Percentiles rank a stretch among this genome's conserved stretches.
Evolutionary conservation across 1,140 invertebrate species (phyloP).

Genomic region (Caerostris extrusa): DNA sequence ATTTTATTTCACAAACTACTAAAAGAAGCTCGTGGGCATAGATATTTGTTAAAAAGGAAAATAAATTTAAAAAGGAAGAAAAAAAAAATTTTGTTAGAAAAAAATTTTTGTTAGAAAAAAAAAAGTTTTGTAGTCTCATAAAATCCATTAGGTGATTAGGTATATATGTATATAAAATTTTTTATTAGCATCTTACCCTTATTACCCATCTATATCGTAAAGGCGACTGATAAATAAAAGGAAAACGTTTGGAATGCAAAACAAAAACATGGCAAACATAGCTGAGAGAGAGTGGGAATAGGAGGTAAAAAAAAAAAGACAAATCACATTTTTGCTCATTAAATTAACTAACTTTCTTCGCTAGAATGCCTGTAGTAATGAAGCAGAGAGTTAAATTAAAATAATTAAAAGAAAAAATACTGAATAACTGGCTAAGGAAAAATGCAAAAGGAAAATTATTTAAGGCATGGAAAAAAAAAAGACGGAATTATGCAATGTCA

Average conservation of each 20-base stretch:
- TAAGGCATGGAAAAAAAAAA: slow-evolving; percentile 30
- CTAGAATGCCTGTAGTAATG: slow-evolving; percentile 57
- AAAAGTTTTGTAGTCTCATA: neutral
- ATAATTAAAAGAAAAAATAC: slow-evolving; percentile 69
- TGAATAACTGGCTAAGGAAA: neutral
- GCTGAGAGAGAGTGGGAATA: neutral
- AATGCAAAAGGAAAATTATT: slow-evolving; percentile 67
- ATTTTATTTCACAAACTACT: slow-evolving; percentile 52
- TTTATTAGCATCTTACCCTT: slow-evolving; percentile 15
- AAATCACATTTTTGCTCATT: slow-evolving; percentile 71
- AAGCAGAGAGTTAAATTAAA: slow-evolving; percentile 68
- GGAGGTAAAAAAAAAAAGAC: neutral
- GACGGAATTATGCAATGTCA: slow-evolving; percentile 39
- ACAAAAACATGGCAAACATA: slow-evolving; percentile 28
- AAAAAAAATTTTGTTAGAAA: too few relatives aligned
- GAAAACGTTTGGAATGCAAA: slow-evolving; percentile 34
- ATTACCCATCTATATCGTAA: slow-evolving; percentile 52
- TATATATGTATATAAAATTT: slow-evolving; percentile 29
- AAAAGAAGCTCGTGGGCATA: neutral
- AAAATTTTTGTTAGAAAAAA: too few relatives aligned
- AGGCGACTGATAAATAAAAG: slow-evolving; percentile 42
- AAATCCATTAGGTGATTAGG: slow-evolving; percentile 64
- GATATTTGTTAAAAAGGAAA: neutral
- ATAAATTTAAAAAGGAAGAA: too few relatives aligned
- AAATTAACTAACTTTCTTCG: slow-evolving; percentile 62